These are phyloP conservation scores for Eucriotettix oculatus DNA, from an alignment of 2,888 invertebrate species.

Conservation along the genomic window DNA sequence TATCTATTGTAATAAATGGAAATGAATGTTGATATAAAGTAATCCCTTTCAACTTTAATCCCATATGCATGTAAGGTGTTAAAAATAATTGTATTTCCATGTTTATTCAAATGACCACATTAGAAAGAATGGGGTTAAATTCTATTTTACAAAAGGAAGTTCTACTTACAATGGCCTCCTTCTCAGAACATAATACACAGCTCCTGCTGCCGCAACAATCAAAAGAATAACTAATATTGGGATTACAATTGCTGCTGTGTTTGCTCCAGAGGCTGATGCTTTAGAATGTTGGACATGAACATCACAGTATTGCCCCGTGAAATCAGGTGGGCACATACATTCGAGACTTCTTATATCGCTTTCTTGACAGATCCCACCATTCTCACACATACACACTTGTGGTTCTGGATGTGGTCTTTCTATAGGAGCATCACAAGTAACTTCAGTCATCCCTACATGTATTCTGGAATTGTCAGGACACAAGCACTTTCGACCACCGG, in stretches of 20 bases:
- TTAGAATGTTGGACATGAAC: constrained; percentile 41
- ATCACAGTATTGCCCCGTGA: constrained; percentile 57
- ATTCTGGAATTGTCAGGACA: constrained; percentile 63
- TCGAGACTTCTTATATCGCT: constrained; percentile 21
- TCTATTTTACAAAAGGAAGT: too few species aligned
- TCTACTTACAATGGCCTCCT: constrained; percentile 69
- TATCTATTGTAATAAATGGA: too few species aligned
- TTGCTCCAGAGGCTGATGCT: constrained; percentile 32
- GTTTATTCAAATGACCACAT: too few species aligned
- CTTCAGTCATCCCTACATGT: constrained; percentile 35
- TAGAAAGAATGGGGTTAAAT: too few species aligned
- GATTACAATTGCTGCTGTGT: constrained; percentile 58
- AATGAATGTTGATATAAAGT: too few species aligned
- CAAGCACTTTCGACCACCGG: constrained; percentile 72
- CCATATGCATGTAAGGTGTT: too few species aligned
- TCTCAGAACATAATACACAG: constrained; percentile 64
- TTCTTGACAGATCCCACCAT: constrained; percentile 33
- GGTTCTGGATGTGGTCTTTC: constrained; percentile 61
- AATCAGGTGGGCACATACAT: constrained; percentile 60
- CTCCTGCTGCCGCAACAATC: constrained; percentile 52
- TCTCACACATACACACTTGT: constrained; percentile 66
- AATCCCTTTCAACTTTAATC: too few species aligned
- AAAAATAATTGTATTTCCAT: too few species aligned
- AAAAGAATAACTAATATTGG: constrained; percentile 66
- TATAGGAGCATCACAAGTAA: constrained; percentile 67